A percentile compares a stretch with the other conserved stretches of the same genome.
These are phyloP conservation scores for Scolopax mira DNA, from an alignment of 2,113 vertebrate species.

Conservation along the genomic window DNA sequence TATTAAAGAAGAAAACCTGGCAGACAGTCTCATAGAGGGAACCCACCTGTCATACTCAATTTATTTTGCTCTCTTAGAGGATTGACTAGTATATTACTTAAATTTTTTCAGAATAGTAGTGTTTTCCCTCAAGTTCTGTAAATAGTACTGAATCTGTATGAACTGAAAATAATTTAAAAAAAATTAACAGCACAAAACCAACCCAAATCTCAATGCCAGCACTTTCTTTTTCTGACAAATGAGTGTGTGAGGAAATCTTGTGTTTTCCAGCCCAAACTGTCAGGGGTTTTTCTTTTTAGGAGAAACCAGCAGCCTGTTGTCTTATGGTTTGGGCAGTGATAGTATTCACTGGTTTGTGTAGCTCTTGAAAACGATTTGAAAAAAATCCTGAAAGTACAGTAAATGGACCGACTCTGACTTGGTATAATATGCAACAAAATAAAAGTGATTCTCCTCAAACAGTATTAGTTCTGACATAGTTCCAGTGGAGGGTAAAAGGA, in stretches of 20 bases:
- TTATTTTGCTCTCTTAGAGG: neutral
- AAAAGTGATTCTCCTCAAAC: neutral
- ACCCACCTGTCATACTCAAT: neutral
- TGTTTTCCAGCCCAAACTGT: neutral
- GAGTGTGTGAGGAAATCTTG: neutral
- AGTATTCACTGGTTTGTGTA: neutral
- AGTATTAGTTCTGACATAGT: neutral
- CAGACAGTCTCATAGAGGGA: neutral
- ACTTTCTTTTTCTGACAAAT: neutral
- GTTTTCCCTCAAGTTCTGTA: neutral
- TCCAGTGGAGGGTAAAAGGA: neutral
- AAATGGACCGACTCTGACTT: neutral
- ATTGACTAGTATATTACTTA: neutral
- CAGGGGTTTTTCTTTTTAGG: neutral
- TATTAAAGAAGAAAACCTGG: neutral
- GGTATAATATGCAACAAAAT: neutral
- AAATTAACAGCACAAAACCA: no score
- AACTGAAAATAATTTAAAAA: neutral
- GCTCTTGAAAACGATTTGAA: neutral
- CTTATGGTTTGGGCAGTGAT: rapidly evolving
- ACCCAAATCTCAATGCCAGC: neutral
- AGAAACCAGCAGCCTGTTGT: neutral
- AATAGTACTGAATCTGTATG: neutral
- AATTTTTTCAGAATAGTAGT: neutral
- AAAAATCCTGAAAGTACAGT: neutral